Percentiles rank a stretch among this genome's conserved stretches.
phyloP scores from a whole-genome alignment of 2,797 vertebrate genomes.

The Mus caroli region DNA sequence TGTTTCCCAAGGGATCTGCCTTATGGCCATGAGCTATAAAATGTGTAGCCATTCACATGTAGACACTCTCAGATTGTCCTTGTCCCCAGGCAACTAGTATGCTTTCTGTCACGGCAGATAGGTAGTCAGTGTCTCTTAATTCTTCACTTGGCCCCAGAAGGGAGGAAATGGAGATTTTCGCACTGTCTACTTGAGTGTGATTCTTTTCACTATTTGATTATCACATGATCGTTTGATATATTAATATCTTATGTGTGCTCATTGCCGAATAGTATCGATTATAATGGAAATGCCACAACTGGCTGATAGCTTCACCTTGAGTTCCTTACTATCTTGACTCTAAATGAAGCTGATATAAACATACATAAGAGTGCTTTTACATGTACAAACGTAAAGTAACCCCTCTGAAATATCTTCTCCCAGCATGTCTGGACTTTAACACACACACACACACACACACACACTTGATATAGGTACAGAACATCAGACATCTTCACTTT shows the following conservation, averaged over 20 bases:
- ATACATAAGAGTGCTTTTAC: not conserved
- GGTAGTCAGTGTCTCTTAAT: not conserved
- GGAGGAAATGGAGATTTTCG: not conserved
- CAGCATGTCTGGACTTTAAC: not conserved
- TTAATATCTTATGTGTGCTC: not conserved
- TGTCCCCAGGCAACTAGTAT: not conserved
- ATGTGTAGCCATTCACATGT: too few species aligned
- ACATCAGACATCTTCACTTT: conserved; percentile 22
- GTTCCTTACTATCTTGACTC: not conserved
- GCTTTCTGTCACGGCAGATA: not conserved
- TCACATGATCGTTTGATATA: not conserved
- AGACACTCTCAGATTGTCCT: too few species aligned
- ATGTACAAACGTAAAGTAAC: not conserved
- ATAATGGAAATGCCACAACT: not conserved
- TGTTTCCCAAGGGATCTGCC: not conserved
- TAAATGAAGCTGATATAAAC: not conserved
- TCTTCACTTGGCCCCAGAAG: not conserved
- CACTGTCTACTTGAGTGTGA: not conserved
- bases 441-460: not conserved
- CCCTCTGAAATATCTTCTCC: conserved; percentile 20
- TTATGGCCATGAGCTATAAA: not conserved
- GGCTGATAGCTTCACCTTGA: not conserved
- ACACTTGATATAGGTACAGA: not conserved
- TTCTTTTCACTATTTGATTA: not conserved
- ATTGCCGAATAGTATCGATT: not conserved